phyloP scores from a whole-genome alignment of 1,140 invertebrate genomes.

The Samia ricini region DNA sequence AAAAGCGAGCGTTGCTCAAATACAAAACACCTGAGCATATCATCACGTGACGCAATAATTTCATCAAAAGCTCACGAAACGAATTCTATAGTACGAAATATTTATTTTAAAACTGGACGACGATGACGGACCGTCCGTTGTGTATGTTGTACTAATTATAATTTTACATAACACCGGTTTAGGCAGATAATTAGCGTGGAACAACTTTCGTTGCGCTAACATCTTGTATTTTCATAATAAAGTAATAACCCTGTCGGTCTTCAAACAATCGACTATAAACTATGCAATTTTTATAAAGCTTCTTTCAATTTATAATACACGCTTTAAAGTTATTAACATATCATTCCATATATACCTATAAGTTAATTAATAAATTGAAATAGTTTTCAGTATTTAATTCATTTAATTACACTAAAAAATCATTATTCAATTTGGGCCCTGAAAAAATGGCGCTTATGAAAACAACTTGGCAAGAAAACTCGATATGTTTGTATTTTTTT shows the following conservation, averaged over 20 bases:
- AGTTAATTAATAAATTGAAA: too few relatives aligned
- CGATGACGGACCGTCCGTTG: background rate
- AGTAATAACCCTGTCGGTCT: background rate
- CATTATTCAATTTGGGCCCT: too few relatives aligned
- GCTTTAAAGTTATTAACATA: too few relatives aligned
- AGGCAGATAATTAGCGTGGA: slow-evolving; percentile 8
- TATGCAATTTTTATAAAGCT: background rate
- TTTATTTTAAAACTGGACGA: background rate
- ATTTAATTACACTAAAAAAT: too few relatives aligned
- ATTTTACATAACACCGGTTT: slow-evolving; percentile 12
- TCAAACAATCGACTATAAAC: background rate
- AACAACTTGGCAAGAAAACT: too few relatives aligned
- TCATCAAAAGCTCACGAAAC: background rate
- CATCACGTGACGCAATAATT: background rate
- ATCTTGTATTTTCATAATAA: slow-evolving; percentile 1
- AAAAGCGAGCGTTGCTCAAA: background rate
- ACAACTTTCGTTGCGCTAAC: slow-evolving; percentile 7
- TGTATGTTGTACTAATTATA: slow-evolving; percentile 6
- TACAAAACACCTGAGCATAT: background rate
- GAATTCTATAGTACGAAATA: slow-evolving; percentile 3
- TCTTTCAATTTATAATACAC: too few relatives aligned
- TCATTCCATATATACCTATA: too few relatives aligned
- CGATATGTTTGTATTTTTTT: too few relatives aligned
- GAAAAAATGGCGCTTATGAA: too few relatives aligned
- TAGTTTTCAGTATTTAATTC: too few relatives aligned